phyloP scores from a whole-genome alignment of 2,113 vertebrate species.

The Tupaia chinensis region DNA sequence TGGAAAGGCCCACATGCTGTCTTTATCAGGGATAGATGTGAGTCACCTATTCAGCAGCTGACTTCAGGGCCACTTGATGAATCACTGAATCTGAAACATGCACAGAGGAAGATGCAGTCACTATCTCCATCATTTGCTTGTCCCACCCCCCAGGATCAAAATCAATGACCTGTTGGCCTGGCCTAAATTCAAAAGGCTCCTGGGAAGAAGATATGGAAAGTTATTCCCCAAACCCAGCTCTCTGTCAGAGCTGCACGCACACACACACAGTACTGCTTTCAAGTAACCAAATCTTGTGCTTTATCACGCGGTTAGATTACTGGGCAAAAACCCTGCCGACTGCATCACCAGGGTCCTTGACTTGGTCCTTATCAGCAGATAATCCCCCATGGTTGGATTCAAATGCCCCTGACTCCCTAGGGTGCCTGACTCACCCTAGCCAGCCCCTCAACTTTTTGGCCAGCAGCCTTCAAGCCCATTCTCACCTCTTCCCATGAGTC shows the following conservation, averaged over 20 bases:
- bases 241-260: not conserved
- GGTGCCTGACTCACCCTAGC: constrained; percentile 56
- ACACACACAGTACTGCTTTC: constrained; percentile 41
- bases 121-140: constrained; percentile 30
- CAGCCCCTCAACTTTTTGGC: constrained; percentile 56
- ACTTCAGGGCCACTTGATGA: constrained; percentile 31
- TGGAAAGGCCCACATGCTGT: constrained; percentile 50
- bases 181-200: constrained; percentile 43
- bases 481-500: constrained; percentile 49
- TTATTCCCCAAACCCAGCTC: constrained; percentile 54
- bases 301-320: not conserved
- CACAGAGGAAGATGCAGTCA: not conserved
- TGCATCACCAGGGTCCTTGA: constrained; percentile 55
- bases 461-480: not conserved
- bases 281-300: constrained; percentile 11
- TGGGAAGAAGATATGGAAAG: constrained; percentile 45
- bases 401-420: constrained; percentile 54
- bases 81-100: constrained; percentile 56
- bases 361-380: constrained; percentile 66
- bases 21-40: not conserved
- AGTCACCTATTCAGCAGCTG: constrained; percentile 54
- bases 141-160: not conserved
- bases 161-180: constrained; percentile 43
- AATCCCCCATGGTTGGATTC: constrained; percentile 53
- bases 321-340: not conserved